Evolutionary conservation across 2,797 vertebrate genomes (phyloP).

Genomic region (Hyperoplus immaculatus): DNA sequence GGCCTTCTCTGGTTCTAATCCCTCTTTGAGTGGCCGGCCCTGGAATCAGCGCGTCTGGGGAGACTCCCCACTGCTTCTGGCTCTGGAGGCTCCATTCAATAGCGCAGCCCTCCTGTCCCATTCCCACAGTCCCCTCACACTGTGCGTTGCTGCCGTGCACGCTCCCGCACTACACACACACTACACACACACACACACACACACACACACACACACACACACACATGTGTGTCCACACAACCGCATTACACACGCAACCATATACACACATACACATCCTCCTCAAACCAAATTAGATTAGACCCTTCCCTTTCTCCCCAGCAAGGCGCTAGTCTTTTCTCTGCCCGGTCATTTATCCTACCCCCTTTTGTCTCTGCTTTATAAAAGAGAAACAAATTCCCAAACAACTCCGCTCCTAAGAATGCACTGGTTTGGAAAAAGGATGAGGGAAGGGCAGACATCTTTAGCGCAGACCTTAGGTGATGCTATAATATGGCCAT

Average conservation of each 20-base stretch:
- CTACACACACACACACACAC: slow-evolving; percentile 37
- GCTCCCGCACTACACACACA: slow-evolving; percentile 21
- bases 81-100: slow-evolving; percentile 94
- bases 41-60: slow-evolving; percentile 90
- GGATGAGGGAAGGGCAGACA: slow-evolving; percentile 70
- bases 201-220: slow-evolving; percentile 73
- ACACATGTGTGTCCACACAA: slow-evolving; percentile 73
- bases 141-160: slow-evolving; percentile 86
- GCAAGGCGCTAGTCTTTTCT: slow-evolving; percentile 94
- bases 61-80: slow-evolving; percentile 98
- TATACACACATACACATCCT: slow-evolving; percentile 85
- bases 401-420: slow-evolving; percentile 75
- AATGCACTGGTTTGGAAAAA: slow-evolving; percentile 62
- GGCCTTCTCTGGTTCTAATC: slow-evolving; percentile 92
- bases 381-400: slow-evolving; percentile 84
- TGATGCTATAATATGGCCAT: slow-evolving; percentile 69
- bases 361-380: slow-evolving; percentile 82
- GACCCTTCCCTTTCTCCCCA: slow-evolving; percentile 91
- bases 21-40: slow-evolving; percentile 95
- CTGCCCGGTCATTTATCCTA: slow-evolving; percentile 89
- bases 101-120: slow-evolving; percentile 89
- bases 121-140: slow-evolving; percentile 96
- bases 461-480: slow-evolving; percentile 74
- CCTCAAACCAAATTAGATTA: slow-evolving; percentile 99
- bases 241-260: no score